Evolutionary conservation across 2,888 invertebrate species (phyloP), one percentile per base, ranked within the genome.

Genomic region (Psylliodes chrysocephalus): DNA sequence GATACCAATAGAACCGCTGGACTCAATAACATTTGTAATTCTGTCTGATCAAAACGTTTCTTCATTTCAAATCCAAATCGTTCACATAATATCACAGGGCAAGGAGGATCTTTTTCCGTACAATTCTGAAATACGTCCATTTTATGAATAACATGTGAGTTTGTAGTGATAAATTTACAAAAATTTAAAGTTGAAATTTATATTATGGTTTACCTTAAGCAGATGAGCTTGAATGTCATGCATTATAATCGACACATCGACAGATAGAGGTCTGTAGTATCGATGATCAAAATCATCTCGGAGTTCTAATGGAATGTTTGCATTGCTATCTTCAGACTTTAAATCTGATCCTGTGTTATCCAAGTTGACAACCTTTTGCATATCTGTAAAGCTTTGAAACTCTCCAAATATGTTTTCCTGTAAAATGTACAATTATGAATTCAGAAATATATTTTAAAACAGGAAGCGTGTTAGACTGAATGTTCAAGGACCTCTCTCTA

Each of bases 21-120:
- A 71, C 96, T 96, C 0, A 95, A 84, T 3, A 95, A 81, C 0
- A 98, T 86, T 80, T 99, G 98, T 5, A 99, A 85, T 75, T 93
- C 91, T 0, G 96, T 98, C 82, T 98, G 97, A 65, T 89, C 88
- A 80, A 92, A 98, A 15, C 90, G 88, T 81, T 98, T 99, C 79
- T 95, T 94, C 94, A 99, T 93, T 86, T 99, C 99, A 81, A 99
- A 97, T 1, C 95, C 96, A 70, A 99, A 90, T 68, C 96, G 87
- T 82, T 98, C 97, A 44, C 95, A 88, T 15, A 94, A 82, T 64
- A 95, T 88, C 4, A 94, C 90, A 0, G 96, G 98, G 81, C 97
- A 97, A 0, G 96, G 93, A 0, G 95, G 93, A 82, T 96, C 96
- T 72, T 89, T 90, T 66, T 93, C 92, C 72, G 90, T 92, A 79